Conservation (phyloP, 2,888 invertebrate genomes). For the Dione juno region DNA sequence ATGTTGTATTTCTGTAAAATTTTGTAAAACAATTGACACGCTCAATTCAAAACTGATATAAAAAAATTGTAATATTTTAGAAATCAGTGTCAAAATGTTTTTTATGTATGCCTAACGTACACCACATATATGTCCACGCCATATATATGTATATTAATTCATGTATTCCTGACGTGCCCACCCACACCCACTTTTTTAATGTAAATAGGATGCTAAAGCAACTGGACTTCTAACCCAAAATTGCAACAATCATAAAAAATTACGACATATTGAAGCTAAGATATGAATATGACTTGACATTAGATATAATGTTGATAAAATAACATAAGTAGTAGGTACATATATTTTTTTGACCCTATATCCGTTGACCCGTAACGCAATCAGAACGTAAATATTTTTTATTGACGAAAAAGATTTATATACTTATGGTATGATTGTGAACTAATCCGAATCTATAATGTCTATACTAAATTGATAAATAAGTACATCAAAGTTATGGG, state of each 20-base stretch:
- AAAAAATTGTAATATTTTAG: too few species aligned
- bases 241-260: neutral
- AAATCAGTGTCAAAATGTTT: too few species aligned
- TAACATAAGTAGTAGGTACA: neutral
- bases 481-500: too few species aligned
- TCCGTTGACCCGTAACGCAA: constrained; percentile 6
- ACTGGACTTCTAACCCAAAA: neutral
- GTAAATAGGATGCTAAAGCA: neutral
- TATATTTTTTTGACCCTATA: constrained; percentile 6
- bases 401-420: neutral
- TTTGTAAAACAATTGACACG: too few species aligned
- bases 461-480: too few species aligned
- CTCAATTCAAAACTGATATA: too few species aligned
- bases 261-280: neutral
- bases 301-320: constrained; percentile 1
- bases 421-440: neutral
- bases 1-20: too few species aligned
- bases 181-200: neutral
- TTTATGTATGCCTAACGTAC: too few species aligned
- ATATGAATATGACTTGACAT: neutral
- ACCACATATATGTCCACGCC: too few species aligned
- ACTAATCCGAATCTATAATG: neutral
- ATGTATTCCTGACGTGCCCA: too few species aligned
- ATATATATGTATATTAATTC: too few species aligned
- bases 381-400: constrained; percentile 13